Base-by-base conservation (phyloP, 2,797 vertebrate species). In the Eurystomus glaucurus region DNA sequence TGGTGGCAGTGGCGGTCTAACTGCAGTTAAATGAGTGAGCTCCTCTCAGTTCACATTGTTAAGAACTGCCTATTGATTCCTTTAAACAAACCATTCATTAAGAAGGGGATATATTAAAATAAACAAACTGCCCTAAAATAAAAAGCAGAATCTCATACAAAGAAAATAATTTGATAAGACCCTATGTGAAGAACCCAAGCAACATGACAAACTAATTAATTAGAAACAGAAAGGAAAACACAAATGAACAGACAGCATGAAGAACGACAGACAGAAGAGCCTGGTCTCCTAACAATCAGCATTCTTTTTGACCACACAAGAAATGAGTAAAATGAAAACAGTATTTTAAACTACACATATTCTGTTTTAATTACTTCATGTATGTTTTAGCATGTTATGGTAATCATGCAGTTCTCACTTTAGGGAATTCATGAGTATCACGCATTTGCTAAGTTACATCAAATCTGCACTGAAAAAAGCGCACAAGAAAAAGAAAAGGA, bases 201-300 rank as follows among this genome's bases (percentile, higher is more conserved):
- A 88, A 22, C 25, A 75, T 4, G 4, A 69, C n/a, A 91, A 66
- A 76, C 20, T 64, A 54, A 84, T 75, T 74, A 78, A 65, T 9
- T 12, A 91, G 64, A 90, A 95, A 55, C 39, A 60, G 85, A 88
- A 81, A 61, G 48, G 31, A 80, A 91, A 88, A 75, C 26, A 70
- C 31, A 79, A 43, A 23, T 4, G 23, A 80, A 70, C 28, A 33
- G 51, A 58, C 35, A 77, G 25, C 61, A 66, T 22, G 39, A 80
- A 74, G 46, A 89, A 39, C 1, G 4, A 74, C 23, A 91, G 37
- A 45, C 4, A 57, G 21, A 80, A 90, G n/a, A 41, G 31, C n/a
- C 18, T 9, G 4, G 7, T 50, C 51, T 72, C 55, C 48, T 45
- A 94, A 55, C 1, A 4, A n/a, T 2, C 11, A 3, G 31, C 21